Conservation (phyloP, 2,797 vertebrate genomes). For the Pseudocheirus occidentalis region DNA sequence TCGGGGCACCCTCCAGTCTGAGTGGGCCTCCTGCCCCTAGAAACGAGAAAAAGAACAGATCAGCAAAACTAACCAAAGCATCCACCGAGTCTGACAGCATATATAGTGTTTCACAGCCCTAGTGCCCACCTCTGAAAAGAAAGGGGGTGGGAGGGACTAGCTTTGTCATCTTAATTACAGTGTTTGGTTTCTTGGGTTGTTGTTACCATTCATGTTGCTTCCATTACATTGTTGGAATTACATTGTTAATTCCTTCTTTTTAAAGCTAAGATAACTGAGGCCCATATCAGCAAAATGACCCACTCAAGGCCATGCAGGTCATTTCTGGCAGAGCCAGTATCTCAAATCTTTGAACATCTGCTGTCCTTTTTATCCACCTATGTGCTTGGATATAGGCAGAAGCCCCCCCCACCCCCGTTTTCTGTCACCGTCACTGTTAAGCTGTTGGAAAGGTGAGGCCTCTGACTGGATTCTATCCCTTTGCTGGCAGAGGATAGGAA, state of each 20-base stretch:
- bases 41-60: background rate
- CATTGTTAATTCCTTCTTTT: background rate
- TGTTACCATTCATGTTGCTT: background rate
- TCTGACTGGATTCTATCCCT: background rate
- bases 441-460: background rate
- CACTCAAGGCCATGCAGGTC: background rate
- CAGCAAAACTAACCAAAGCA: background rate
- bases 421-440: background rate
- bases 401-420: background rate
- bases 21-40: background rate
- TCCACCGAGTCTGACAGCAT: background rate
- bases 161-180: background rate
- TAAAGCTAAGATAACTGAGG: background rate
- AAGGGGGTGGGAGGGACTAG: background rate
- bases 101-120: background rate
- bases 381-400: background rate
- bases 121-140: background rate
- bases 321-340: background rate
- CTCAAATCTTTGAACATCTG: background rate
- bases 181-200: background rate
- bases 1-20: background rate
- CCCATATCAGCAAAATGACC: background rate
- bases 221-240: background rate
- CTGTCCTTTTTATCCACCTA: background rate
- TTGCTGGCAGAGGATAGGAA: background rate